phyloP scores from a whole-genome alignment of 1,140 invertebrate species.

The Sitodiplosis mosellana region DNA sequence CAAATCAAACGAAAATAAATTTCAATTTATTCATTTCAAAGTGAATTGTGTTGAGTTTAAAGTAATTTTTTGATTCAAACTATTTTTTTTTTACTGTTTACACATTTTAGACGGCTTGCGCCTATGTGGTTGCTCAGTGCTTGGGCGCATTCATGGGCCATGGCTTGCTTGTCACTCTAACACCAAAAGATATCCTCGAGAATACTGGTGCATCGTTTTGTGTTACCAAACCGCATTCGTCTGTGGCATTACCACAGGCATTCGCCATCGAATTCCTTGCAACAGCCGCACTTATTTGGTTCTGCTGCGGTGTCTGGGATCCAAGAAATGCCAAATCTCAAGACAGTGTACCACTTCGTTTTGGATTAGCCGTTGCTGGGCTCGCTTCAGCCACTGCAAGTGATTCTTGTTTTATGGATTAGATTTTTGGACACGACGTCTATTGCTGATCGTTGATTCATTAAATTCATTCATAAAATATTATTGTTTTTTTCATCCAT shows the following conservation, averaged over 20 bases:
- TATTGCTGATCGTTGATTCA: no score
- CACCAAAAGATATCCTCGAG: constrained; percentile 23
- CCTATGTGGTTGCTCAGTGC: constrained; percentile 52
- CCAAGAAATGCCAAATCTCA: constrained; percentile 30
- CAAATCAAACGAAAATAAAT: no score
- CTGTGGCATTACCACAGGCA: constrained; percentile 26
- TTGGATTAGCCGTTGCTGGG: constrained; percentile 39
- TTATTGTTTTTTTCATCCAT: no score
- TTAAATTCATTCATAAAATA: no score
- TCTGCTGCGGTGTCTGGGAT: constrained; percentile 46
- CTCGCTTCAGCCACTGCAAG: constrained; percentile 18
- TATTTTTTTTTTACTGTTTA: no score
- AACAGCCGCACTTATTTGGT: constrained; percentile 35
- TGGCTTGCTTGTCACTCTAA: constrained; percentile 37
- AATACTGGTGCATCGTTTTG: constrained; percentile 22
- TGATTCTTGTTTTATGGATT: no score
- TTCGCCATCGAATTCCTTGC: constrained; percentile 37
- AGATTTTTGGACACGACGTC: no score
- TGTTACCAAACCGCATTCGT: constrained; percentile 31
- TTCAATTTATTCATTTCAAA: no score
- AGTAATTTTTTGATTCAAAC: not conserved
- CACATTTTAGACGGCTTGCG: constrained; percentile 30
- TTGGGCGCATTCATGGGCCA: constrained; percentile 49
- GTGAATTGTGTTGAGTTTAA: no score
- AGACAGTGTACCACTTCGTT: constrained; percentile 38